A percentile compares a stretch with the other conserved stretches of the same genome.
phyloP scores from a whole-genome alignment of 2,113 vertebrate species.

The Dipodomys merriami region DNA sequence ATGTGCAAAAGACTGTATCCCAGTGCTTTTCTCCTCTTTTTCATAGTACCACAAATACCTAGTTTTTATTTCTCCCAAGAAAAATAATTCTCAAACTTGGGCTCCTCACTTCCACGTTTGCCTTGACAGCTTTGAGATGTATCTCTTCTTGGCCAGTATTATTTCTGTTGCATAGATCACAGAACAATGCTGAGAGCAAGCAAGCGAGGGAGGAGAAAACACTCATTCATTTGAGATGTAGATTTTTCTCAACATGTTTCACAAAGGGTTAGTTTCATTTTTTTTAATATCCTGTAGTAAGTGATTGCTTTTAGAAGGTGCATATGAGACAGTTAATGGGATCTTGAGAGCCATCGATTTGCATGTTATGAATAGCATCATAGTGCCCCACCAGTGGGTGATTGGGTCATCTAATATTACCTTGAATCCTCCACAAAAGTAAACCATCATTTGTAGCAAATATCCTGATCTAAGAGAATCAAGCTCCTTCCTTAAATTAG shows the following conservation, averaged over 20 bases:
- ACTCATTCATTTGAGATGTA: slow-evolving; percentile 54
- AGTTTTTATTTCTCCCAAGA: slow-evolving; percentile 42
- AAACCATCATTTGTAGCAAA: neutral
- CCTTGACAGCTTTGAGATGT: slow-evolving; percentile 64
- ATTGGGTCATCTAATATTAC: neutral
- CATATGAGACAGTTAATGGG: neutral
- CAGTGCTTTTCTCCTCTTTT: neutral
- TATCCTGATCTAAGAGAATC: neutral
- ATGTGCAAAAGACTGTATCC: neutral
- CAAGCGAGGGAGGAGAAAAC: neutral
- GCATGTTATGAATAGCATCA: slow-evolving; percentile 25
- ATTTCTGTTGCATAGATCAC: slow-evolving; percentile 59
- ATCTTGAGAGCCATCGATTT: neutral
- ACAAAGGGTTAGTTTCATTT: slow-evolving; percentile 38
- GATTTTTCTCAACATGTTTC: slow-evolving; percentile 43
- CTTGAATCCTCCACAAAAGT: neutral
- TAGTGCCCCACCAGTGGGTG: neutral
- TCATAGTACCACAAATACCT: neutral
- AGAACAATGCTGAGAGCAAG: slow-evolving; percentile 44
- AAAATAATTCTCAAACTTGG: slow-evolving; percentile 51
- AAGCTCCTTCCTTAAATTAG: neutral
- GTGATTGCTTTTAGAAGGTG: neutral
- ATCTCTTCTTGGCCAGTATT: slow-evolving; percentile 14
- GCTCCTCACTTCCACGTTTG: slow-evolving; percentile 64
- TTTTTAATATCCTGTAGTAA: slow-evolving; percentile 50